These are phyloP conservation scores for Pangasianodon gigas DNA, from an alignment of 2,113 vertebrate species.

Conservation along the genomic window DNA sequence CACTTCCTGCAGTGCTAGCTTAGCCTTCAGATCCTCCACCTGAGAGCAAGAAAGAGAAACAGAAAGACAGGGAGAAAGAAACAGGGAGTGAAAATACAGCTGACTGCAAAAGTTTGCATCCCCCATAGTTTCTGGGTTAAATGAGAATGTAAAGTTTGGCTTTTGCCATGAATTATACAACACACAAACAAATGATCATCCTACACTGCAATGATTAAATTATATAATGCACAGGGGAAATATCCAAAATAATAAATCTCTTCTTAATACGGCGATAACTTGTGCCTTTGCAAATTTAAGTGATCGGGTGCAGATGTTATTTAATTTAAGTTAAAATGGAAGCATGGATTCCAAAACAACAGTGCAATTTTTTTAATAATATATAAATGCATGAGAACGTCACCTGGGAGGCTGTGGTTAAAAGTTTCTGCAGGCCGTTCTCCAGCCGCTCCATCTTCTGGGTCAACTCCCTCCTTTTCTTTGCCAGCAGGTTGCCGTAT, in stretches of 20 bases:
- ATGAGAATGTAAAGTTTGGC: neutral
- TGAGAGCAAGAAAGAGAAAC: constrained; percentile 52
- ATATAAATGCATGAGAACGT: neutral
- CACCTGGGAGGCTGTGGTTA: constrained; percentile 65
- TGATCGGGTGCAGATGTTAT: neutral
- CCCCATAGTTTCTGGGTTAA: no score
- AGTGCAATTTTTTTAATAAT: neutral
- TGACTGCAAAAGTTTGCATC: neutral
- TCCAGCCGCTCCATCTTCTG: constrained; percentile 76
- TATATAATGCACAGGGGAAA: neutral
- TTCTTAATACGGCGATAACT: no score
- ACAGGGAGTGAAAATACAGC: neutral
- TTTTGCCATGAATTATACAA: neutral
- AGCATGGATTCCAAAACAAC: no score
- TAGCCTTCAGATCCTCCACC: constrained; percentile 87
- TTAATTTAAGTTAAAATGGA: neutral
- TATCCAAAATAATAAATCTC: neutral
- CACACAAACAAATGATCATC: neutral
- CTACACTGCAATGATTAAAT: neutral
- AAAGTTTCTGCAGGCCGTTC: constrained; percentile 74
- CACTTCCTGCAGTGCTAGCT: constrained; percentile 82
- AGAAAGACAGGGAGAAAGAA: no score
- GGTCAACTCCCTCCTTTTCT: constrained; percentile 71
- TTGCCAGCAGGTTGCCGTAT: constrained; percentile 69
- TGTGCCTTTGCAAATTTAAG: no score